Conservation (phyloP, 2,888 invertebrate genomes). For the Autographa pulchrina region DNA sequence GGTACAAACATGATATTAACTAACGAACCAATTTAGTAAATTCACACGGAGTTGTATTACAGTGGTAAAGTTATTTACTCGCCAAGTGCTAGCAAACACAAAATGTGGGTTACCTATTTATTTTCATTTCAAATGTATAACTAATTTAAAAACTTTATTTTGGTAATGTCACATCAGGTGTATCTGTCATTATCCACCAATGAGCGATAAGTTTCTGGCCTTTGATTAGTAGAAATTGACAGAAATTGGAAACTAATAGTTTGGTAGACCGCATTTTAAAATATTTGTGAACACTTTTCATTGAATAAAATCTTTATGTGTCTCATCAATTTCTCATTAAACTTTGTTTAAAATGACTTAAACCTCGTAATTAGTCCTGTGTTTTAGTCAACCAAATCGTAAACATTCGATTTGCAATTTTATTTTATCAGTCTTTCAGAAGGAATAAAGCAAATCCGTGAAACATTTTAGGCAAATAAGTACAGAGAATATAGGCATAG, state of each 20-base stretch:
- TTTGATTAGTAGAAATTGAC: too few species aligned
- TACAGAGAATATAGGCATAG: slow-evolving; percentile 51
- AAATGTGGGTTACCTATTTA: not conserved
- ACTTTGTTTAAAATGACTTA: too few species aligned
- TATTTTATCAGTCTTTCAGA: slow-evolving; percentile 4
- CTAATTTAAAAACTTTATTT: too few species aligned
- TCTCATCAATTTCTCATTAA: too few species aligned
- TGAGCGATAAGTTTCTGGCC: too few species aligned
- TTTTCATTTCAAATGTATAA: not conserved
- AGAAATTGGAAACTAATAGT: too few species aligned
- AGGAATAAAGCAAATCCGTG: slow-evolving; percentile 22
- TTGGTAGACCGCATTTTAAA: too few species aligned
- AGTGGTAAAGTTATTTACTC: not conserved
- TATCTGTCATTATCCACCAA: too few species aligned
- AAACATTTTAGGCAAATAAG: slow-evolving; percentile 36
- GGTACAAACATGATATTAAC: not conserved
- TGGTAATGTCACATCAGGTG: too few species aligned
- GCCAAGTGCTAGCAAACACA: not conserved
- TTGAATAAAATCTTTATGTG: too few species aligned
- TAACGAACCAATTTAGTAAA: not conserved
- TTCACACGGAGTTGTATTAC: not conserved
- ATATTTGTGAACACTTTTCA: too few species aligned
- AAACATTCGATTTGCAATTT: not conserved
- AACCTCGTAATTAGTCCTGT: too few species aligned
- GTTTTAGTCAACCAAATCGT: not conserved